Conservation (phyloP, 2,797 vertebrate species). For the Xiphophorus birchmanni region DNA sequence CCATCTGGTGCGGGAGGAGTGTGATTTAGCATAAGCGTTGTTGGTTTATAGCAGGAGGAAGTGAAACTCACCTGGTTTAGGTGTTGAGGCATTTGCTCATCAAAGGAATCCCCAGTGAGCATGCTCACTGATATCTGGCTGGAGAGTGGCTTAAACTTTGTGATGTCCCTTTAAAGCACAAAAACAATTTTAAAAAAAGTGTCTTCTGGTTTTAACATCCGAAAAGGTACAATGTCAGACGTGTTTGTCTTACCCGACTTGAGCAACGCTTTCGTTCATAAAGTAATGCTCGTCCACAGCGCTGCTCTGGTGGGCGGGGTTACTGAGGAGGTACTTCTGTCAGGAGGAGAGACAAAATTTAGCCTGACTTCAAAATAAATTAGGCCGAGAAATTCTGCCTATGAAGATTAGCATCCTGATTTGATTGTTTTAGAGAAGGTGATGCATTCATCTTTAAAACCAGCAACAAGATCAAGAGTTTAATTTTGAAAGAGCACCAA, state of each 20-base stretch:
- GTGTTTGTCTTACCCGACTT: constrained; percentile 79
- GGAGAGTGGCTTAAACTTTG: constrained; percentile 83
- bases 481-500: neutral
- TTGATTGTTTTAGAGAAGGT: neutral
- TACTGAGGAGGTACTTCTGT: constrained; percentile 84
- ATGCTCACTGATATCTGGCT: constrained; percentile 80
- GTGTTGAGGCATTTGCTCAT: constrained; percentile 76
- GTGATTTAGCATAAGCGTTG: constrained; percentile 48
- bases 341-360: neutral
- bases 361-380: neutral
- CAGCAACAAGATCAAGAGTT: neutral
- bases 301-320: constrained; percentile 84
- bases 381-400: neutral
- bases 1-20: constrained; percentile 75
- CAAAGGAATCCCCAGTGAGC: constrained; percentile 81
- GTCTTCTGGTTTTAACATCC: constrained; percentile 4
- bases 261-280: constrained; percentile 83
- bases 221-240: neutral
- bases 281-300: constrained; percentile 87
- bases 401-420: neutral
- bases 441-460: neutral
- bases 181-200: neutral
- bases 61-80: constrained; percentile 79
- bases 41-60: constrained; percentile 33
- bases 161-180: constrained; percentile 76